phyloP scores from a whole-genome alignment of 2,797 vertebrate species.

The Sus cebifrons region DNA sequence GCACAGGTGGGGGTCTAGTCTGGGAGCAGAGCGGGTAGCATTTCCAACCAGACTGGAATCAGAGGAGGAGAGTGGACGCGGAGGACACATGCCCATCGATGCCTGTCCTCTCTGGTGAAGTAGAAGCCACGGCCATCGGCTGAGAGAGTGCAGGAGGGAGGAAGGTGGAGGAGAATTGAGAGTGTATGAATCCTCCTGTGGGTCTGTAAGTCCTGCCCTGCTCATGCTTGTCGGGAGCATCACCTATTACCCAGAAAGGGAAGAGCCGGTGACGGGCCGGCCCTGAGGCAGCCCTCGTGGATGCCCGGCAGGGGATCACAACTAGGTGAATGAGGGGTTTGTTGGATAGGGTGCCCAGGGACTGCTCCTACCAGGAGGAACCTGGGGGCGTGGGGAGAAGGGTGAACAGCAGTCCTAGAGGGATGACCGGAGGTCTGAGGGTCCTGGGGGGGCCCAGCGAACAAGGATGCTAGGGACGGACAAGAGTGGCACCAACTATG shows the following conservation, averaged over 20 bases:
- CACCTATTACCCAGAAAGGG: too few relatives aligned
- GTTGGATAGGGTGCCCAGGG: too few relatives aligned
- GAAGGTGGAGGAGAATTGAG: background rate
- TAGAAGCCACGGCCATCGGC: background rate
- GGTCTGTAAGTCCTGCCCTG: background rate
- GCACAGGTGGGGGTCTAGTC: background rate
- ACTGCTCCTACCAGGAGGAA: background rate
- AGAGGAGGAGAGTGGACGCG: background rate
- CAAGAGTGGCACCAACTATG: background rate
- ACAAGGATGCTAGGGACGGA: background rate
- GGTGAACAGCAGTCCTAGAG: background rate
- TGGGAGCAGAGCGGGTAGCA: background rate
- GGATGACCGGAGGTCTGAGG: background rate
- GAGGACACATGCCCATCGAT: background rate
- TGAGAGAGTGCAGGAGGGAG: too few relatives aligned
- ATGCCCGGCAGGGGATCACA: background rate
- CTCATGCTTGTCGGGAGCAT: background rate
- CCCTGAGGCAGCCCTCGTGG: rapidly evolving
- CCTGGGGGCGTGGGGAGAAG: background rate
- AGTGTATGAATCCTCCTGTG: background rate
- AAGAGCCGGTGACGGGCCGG: background rate
- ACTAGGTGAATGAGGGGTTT: background rate
- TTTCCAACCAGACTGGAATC: background rate
- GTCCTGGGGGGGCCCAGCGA: background rate
- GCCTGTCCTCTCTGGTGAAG: background rate